These are phyloP conservation scores for Chloroceryle inda DNA, from an alignment of 2,797 vertebrate species.

Conservation along the genomic window DNA sequence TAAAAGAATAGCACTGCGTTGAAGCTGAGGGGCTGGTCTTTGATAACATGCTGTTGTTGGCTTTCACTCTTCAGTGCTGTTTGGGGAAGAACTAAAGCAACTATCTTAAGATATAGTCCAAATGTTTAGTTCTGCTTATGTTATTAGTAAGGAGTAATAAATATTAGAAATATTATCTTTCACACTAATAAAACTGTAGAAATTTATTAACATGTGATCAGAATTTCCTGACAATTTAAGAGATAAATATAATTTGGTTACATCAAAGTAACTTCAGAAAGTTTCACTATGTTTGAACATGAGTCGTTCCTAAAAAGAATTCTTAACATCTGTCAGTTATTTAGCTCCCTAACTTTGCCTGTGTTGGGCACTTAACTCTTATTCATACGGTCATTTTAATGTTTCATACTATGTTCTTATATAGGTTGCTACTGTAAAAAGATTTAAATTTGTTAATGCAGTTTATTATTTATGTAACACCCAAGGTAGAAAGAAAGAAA, in stretches of 20 bases:
- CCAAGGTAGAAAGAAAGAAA: not conserved
- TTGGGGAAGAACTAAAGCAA: not conserved
- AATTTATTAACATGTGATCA: not conserved
- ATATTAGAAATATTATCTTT: not conserved
- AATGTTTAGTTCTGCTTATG: not conserved
- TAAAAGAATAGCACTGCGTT: not conserved
- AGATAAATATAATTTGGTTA: not conserved
- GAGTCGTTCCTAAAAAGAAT: not conserved
- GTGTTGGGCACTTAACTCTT: not conserved
- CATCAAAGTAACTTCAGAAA: not conserved
- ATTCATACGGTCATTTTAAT: not conserved
- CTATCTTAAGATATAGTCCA: not conserved
- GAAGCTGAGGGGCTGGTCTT: not conserved
- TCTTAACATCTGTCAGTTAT: not conserved
- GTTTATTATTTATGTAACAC: conserved; percentile 23
- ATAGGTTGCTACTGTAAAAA: not conserved
- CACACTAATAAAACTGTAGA: not conserved
- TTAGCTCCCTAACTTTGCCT: not conserved
- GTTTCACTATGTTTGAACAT: not conserved
- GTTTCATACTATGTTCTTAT: not conserved
- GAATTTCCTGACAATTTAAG: not conserved
- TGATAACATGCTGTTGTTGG: not conserved
- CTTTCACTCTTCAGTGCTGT: not conserved
- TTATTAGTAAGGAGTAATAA: not conserved
- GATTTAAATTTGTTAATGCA: not conserved